These are phyloP conservation scores for Malurus melanocephalus DNA, from an alignment of 2,113 vertebrate genomes.

Conservation along the genomic window DNA sequence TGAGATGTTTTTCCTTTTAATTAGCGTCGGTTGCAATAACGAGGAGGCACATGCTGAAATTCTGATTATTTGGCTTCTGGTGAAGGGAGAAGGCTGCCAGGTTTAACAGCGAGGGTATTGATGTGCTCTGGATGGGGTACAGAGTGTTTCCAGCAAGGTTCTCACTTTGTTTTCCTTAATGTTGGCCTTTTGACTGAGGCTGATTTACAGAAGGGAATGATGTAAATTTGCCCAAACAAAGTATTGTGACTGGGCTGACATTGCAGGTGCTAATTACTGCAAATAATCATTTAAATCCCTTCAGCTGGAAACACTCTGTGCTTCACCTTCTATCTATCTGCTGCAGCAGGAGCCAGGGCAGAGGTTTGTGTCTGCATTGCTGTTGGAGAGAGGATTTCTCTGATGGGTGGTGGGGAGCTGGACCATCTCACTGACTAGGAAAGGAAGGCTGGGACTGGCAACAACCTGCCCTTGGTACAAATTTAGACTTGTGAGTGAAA, in stretches of 20 bases:
- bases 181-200: conserved; percentile 7
- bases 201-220: neutral
- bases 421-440: neutral
- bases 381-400: neutral
- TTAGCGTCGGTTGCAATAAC: conserved; percentile 9
- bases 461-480: neutral
- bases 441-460: neutral
- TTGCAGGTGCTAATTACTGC: conserved; percentile 25
- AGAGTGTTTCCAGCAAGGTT: conserved; percentile 15
- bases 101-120: conserved; percentile 25
- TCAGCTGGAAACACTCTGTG: neutral
- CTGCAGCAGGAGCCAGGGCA: neutral
- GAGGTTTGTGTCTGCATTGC: accelerated
- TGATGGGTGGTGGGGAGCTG: neutral
- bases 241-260: accelerated
- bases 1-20: conserved; percentile 35
- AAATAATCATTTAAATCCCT: conserved; percentile 9
- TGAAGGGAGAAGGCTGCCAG: conserved; percentile 25
- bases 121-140: neutral
- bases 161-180: neutral
- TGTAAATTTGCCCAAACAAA: neutral
- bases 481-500: neutral
- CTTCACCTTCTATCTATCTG: neutral
- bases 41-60: conserved; percentile 24
- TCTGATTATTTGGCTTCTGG: neutral